Conservation (phyloP, 2,888 invertebrate genomes). For the Vandiemenella viatica region DNA sequence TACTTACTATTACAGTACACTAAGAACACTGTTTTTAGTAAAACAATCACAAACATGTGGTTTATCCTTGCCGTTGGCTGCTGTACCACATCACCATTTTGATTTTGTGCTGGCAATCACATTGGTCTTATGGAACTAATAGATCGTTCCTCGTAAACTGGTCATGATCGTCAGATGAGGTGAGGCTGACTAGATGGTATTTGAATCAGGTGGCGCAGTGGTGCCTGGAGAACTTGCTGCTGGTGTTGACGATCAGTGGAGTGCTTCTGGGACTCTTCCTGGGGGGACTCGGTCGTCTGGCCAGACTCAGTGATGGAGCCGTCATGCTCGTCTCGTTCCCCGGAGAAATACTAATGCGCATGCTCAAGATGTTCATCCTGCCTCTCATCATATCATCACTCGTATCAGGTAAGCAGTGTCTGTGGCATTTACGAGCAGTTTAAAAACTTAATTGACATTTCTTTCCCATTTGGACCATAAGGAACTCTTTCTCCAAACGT, state of each 20-base stretch:
- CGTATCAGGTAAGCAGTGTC: conserved; percentile 35
- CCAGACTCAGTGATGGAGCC: conserved; percentile 31
- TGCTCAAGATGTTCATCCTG: conserved; percentile 51
- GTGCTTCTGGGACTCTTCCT: conserved; percentile 34
- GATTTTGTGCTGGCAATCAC: too few species aligned
- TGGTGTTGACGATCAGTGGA: conserved; percentile 39
- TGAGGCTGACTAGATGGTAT: too few species aligned
- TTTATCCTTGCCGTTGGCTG: too few species aligned
- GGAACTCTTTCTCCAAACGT: too few species aligned
- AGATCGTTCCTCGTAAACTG: too few species aligned
- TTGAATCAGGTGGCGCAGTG: conserved; percentile 29
- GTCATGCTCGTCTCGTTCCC: conserved; percentile 46
- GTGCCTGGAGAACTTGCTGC: conserved; percentile 37
- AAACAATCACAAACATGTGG: too few species aligned
- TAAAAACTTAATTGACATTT: not conserved
- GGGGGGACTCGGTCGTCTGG: conserved; percentile 37
- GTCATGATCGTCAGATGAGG: too few species aligned
- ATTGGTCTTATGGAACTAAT: too few species aligned
- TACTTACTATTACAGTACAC: too few species aligned
- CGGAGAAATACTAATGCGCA: conserved; percentile 49
- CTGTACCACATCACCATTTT: too few species aligned
- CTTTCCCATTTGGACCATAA: not conserved
- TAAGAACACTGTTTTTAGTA: too few species aligned
- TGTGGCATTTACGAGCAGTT: not conserved
- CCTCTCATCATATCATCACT: conserved; percentile 50